Conservation (phyloP, 2,888 invertebrate species). For the Muscina levida region DNA sequence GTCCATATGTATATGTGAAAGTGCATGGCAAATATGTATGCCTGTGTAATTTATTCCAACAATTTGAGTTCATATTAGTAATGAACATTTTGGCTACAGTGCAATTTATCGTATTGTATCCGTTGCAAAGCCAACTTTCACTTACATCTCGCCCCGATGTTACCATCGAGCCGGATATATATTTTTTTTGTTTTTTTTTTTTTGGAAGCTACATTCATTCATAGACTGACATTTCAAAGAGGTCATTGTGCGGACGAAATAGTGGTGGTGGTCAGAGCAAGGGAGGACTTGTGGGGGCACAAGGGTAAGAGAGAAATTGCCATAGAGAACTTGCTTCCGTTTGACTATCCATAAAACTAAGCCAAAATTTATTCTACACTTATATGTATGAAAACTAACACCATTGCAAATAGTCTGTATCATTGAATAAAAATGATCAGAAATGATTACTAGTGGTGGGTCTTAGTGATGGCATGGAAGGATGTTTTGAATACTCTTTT, state of each 20-base stretch:
- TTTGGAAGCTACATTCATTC: not conserved
- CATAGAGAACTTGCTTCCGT: slow-evolving; percentile 60
- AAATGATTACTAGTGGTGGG: too few relatives aligned
- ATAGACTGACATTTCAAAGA: slow-evolving; percentile 46
- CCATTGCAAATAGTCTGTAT: slow-evolving; percentile 22
- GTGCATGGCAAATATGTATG: not conserved
- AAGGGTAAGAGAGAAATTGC: not conserved
- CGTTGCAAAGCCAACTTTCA: slow-evolving; percentile 22
- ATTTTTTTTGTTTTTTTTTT: too few relatives aligned
- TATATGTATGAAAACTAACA: slow-evolving; percentile 23
- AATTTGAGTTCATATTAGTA: slow-evolving; percentile 43
- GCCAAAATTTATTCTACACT: slow-evolving; percentile 40
- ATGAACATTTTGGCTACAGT: slow-evolving; percentile 49
- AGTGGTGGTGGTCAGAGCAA: not conserved
- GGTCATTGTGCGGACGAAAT: slow-evolving; percentile 67
- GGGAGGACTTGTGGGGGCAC: not conserved
- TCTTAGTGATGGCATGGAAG: too few relatives aligned
- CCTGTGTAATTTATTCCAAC: not conserved
- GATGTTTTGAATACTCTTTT: too few relatives aligned
- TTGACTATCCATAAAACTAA: slow-evolving; percentile 54
- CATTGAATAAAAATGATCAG: too few relatives aligned
- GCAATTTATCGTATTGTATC: slow-evolving; percentile 26
- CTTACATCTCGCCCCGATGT: not conserved
- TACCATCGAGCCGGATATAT: not conserved
- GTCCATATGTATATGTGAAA: too few relatives aligned